Evolutionary conservation across 2,113 vertebrate genomes (phyloP).

Genomic region (Amazona guildingii): DNA sequence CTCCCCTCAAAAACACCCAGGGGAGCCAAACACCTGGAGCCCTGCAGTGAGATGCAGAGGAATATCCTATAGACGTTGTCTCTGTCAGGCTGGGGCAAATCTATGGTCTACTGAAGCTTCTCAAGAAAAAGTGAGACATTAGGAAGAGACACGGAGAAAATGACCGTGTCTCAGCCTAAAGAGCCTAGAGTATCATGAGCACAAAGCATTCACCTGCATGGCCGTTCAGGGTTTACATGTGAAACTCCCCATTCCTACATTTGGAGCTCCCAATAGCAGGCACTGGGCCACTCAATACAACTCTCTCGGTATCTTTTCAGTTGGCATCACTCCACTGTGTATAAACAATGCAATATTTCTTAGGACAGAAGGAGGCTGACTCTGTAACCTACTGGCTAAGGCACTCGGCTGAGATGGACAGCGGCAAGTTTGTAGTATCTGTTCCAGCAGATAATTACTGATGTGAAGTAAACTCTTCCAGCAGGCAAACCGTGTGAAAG

Average conservation of each 20-base stretch:
- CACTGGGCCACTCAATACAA: background rate
- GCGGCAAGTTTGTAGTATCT: background rate
- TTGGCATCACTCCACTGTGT: background rate
- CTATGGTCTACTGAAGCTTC: background rate
- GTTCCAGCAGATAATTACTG: background rate
- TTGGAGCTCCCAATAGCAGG: background rate
- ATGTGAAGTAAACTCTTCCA: background rate
- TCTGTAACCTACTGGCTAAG: background rate
- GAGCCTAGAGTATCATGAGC: background rate
- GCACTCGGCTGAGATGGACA: background rate
- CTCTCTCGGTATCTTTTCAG: background rate
- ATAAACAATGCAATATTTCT: background rate
- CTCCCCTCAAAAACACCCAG: background rate
- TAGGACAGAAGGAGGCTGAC: background rate
- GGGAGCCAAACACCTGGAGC: background rate
- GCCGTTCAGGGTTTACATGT: background rate
- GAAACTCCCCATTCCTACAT: background rate
- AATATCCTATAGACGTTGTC: background rate
- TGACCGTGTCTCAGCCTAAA: rapidly evolving
- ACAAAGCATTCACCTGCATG: background rate
- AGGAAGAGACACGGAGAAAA: background rate
- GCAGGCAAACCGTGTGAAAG: background rate
- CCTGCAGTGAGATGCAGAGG: background rate
- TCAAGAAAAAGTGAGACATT: background rate
- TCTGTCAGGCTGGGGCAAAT: background rate